phyloP scores from a whole-genome alignment of 2,113 vertebrate genomes.

The Nibea albiflora region DNA sequence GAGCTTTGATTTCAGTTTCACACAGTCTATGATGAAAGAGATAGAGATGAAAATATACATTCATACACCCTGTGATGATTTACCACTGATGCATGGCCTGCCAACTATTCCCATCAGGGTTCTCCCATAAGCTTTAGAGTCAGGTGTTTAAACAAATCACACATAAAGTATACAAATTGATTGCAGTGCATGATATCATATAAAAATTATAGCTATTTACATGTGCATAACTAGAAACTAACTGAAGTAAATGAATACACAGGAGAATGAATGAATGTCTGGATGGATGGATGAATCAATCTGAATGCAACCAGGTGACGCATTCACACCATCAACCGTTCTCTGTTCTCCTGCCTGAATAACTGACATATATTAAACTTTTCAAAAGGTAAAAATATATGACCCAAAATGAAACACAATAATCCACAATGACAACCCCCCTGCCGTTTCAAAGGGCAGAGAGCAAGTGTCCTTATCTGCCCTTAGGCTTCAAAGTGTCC shows the following conservation, averaged over 20 bases:
- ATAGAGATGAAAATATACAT: background rate
- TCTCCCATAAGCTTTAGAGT: constrained; percentile 12
- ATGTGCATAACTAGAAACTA: background rate
- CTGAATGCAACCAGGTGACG: background rate
- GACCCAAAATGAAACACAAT: background rate
- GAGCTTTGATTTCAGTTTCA: constrained; percentile 21
- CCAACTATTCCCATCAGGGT: constrained; percentile 7
- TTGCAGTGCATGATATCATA: background rate
- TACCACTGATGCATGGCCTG: constrained; percentile 8
- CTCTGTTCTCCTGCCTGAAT: background rate
- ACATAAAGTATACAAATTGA: background rate
- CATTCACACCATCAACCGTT: background rate
- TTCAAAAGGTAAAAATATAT: background rate
- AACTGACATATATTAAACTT: background rate
- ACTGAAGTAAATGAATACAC: background rate
- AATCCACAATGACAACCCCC: background rate
- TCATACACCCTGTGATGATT: background rate
- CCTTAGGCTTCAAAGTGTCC: constrained; percentile 36
- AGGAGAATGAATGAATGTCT: background rate
- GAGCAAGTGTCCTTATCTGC: constrained; percentile 35
- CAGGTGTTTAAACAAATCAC: constrained; percentile 1
- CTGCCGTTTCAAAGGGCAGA: constrained; percentile 20
- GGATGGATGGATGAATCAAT: background rate
- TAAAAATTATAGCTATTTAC: background rate
- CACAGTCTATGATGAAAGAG: background rate